Conservation (phyloP, 2,888 invertebrate species). For the Leptinotarsa rubiginosa region DNA sequence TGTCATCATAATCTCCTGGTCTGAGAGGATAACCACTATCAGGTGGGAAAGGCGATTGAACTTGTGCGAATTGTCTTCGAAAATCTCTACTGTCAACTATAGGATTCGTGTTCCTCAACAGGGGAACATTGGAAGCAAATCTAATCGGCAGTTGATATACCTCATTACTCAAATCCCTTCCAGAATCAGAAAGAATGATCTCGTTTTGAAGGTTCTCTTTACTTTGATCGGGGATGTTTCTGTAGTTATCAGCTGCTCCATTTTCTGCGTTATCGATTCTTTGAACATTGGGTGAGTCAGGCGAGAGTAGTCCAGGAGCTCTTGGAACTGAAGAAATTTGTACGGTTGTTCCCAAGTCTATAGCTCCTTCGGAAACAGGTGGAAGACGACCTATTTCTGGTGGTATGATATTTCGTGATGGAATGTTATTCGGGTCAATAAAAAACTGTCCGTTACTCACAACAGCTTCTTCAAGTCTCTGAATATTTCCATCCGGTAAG, state of each 20-base stretch:
- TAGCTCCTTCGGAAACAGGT: slow-evolving; percentile 20
- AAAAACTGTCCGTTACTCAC: slow-evolving; percentile 24
- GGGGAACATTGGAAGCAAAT: neutral
- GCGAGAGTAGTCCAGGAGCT: slow-evolving; percentile 25
- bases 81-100: slow-evolving; percentile 16
- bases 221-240: neutral
- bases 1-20: slow-evolving; percentile 29
- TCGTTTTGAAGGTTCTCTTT: neutral
- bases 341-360: slow-evolving; percentile 23
- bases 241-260: slow-evolving; percentile 2
- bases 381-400: slow-evolving; percentile 41
- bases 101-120: slow-evolving; percentile 37
- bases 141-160: slow-evolving; percentile 6
- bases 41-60: slow-evolving; percentile 25
- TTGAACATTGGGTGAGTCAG: slow-evolving; percentile 37
- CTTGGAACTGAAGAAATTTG: slow-evolving; percentile 35
- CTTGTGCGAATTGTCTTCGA: slow-evolving; percentile 23
- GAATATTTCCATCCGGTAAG: neutral
- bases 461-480: slow-evolving; percentile 14
- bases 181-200: slow-evolving; percentile 1
- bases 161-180: slow-evolving; percentile 8
- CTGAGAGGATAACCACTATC: neutral
- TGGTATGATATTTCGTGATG: slow-evolving; percentile 45
- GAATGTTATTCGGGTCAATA: slow-evolving; percentile 39
- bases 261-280: slow-evolving; percentile 32